Base-by-base conservation (phyloP, 2,888 invertebrate species). In the Tetragonisca angustula region DNA sequence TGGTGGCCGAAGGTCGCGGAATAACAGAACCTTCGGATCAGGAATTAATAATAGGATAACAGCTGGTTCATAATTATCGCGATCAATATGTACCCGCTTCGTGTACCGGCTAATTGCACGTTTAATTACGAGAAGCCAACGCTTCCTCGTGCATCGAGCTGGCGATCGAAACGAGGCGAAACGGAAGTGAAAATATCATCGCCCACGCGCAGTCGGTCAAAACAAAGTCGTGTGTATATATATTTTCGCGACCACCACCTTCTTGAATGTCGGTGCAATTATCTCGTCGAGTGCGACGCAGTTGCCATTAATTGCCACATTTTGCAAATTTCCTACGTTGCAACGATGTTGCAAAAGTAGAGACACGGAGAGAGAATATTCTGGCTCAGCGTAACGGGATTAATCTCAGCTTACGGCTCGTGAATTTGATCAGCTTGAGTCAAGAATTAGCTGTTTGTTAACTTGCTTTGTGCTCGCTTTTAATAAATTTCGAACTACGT, bases 51-150 rank as follows among this genome's bases (percentile, higher is more conserved):
- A 78, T 24, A 65, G 64, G 49, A 64, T 49, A 56, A 72, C 32
- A 24, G 49, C n/a, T 32, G 27, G 70, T n/a, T 54, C 69, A 43
- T 62, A 77, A 79, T 75, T 75, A 75, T 64, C 49, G 2, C 62
- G 75, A 75, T 69, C 75, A 70, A 79, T 75, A 78, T 24, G 72
- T 65, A 65, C 59, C n/a, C 72, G 19, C 59, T 21, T 56, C n/a
- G 68, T 62, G 27, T 21, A 49, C 76, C 64, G 32, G 71, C 49
- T 85, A 78, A 85, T 85, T 79, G 79, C 75, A 36, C 65, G 54
- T 49, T 69, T 81, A 78, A 85, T 84, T 85, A 74, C 71, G 49
- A 62, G 50, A 56, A 59, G 62, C 21, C 49, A 61, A 49, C 65
- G 56, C 43, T 67, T 61, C 17, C 52, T 36, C 21, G 52, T 15